Evolutionary conservation across 2,113 vertebrate species (phyloP), one percentile per base, ranked within the genome.

Genomic region (Zosterops borbonicus): DNA sequence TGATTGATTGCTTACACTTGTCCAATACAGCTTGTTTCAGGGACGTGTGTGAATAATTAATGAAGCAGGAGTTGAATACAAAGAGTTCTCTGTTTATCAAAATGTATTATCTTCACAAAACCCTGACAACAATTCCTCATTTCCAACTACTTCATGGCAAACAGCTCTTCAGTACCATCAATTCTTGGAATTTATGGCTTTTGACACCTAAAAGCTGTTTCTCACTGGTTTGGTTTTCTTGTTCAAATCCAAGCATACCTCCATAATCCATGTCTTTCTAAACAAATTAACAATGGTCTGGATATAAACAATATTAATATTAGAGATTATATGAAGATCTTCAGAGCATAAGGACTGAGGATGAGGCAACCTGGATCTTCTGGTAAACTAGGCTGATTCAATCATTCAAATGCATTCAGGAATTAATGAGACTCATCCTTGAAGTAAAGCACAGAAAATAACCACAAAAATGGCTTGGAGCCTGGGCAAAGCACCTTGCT

Each of bases 391-490:
- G 35, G 62, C 21, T 90, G 63, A 77, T 83, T 88, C 50, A 87
- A 88, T 73, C 68, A 69, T 31, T 63, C 41, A 79, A 76, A 90
- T 37, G 39, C 23, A 89, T 88, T 67, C 71, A 90, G 47, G 83
- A 92, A 86, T 93, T 93, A 77, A 88, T 9, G 3, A 90, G 60
- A 50, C 49, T 79, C 63, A 46, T 39, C 77, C 85, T 92, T 85
- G 59, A 94, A 92, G 58, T 35, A 31, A 84, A 83, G 49, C 60
- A 24, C 37, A 81, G 47, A 77, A 79, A 88, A 81, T 56, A 96
- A 67, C 82, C 93, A 93, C 87, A 88, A 41, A 90, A 95, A 96
- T 83, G 27, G 28, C 84, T 94, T 60, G 74, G 29, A 95, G 83
- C 41, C 67, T 85, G 81, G 84, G 87, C 77, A 94, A 91, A 95